Conservation (phyloP, 2,797 vertebrate species). For the Anabacerthia variegaticeps region DNA sequence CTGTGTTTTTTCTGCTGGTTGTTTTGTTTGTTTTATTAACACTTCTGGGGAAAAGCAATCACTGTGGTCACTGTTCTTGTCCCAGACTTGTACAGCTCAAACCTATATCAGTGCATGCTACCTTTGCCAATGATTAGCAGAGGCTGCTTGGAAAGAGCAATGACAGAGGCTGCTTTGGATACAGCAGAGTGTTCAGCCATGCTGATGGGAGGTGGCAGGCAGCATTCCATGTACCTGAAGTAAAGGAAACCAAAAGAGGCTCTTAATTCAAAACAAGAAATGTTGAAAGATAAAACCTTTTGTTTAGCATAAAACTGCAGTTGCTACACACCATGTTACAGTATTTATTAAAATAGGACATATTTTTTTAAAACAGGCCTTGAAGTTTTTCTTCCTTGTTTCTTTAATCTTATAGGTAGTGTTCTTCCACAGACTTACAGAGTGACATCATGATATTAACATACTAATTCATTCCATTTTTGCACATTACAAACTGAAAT, state of each 20-base stretch:
- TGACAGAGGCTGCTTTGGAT: constrained; percentile 71
- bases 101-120: constrained; percentile 43
- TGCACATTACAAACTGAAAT: background rate
- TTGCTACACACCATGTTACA: background rate
- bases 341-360: background rate
- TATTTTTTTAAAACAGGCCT: background rate
- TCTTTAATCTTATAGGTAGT: background rate
- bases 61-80: background rate
- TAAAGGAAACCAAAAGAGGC: background rate
- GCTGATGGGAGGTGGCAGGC: constrained; percentile 85
- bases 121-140: constrained; percentile 95
- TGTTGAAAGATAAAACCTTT: background rate
- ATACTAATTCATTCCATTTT: background rate
- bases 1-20: background rate
- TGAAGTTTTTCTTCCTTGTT: background rate
- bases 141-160: constrained; percentile 84
- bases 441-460: background rate
- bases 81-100: background rate
- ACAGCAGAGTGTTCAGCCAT: constrained; percentile 79
- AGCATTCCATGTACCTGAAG: constrained; percentile 74
- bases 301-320: background rate
- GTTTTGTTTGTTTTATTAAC: background rate
- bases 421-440: background rate
- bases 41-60: background rate
- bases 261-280: background rate